Base-by-base conservation (phyloP, 2,888 invertebrate species). In the Imbricaverruca yamaguchii region DNA sequence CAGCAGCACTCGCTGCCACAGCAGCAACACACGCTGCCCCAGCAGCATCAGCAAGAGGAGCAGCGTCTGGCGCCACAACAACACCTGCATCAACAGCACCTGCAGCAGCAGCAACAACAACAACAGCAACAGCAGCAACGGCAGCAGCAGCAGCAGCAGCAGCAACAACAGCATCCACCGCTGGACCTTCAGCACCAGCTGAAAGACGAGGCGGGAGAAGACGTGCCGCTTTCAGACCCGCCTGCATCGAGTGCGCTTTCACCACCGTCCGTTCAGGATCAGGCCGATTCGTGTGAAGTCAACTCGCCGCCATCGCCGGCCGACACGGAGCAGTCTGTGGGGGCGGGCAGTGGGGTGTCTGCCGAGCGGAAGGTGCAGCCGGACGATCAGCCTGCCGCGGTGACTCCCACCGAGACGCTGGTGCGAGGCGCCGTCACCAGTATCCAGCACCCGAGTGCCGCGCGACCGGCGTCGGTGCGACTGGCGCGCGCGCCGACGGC, bases 341-440 rank as follows among this genome's bases (percentile, higher is more conserved):
- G 23, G 23, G 67, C 13, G 25, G 25, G 0, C 67, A 25, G 67
- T 53, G n/a, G 53, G 53, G 39, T 21, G 18, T 21, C 12, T 21
- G 18, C n/a, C 39, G 39, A 39, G 39, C 39, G 39, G 39, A 39
- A 39, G 39, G 39, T 39, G 39, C 39, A 39, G 39, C 39, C 39
- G 39, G 39, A 3, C 39, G 39, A 39, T 39, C 39, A 39, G 39
- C 39, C 39, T 39, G 39, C 39, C 39, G 39, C 39, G 39, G 39
- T 4, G 39, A 39, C 39, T 3, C 39, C 39, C 39, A 39, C 39
- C 39, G 39, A 39, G 23, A 7, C 15, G 8, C 21, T 74, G 57
- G 57, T 79, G 12, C 79, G 23, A 57, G 79, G 79, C 4, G 79
- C 79, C 2, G 79, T 79, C 21, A 57, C 79, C 23, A 79, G 79